A percentile compares a stretch with the other conserved stretches of the same genome.
phyloP scores from a whole-genome alignment of 2,797 vertebrate genomes.

The Sternotherus odoratus region DNA sequence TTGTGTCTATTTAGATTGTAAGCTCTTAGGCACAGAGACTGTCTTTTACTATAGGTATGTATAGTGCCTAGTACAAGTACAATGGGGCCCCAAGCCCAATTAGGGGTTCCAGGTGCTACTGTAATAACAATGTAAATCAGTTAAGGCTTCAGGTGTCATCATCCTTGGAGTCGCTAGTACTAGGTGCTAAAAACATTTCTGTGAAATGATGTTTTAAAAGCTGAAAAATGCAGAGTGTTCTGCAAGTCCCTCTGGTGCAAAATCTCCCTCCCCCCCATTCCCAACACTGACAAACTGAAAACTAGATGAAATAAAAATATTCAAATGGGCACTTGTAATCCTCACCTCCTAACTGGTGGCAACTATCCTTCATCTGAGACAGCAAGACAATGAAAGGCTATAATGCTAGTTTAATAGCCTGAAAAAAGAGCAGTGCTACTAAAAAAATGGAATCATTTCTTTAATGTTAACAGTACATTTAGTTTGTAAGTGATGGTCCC shows the following conservation, averaged over 20 bases:
- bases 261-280: neutral
- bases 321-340: constrained; percentile 19
- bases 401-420: constrained; percentile 59
- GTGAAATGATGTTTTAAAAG: neutral
- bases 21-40: neutral
- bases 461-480: constrained; percentile 73
- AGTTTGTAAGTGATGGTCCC: constrained; percentile 61
- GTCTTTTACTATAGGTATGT: neutral
- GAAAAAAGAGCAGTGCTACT: constrained; percentile 55
- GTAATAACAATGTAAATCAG: neutral
- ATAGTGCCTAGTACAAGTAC: neutral
- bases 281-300: neutral
- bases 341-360: constrained; percentile 57
- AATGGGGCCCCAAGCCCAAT: neutral
- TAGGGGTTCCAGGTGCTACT: neutral
- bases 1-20: neutral
- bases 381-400: constrained; percentile 54
- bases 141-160: neutral
- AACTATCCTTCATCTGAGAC: constrained; percentile 40
- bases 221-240: neutral
- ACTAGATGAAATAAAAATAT: constrained; percentile 19
- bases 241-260: neutral
- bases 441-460: constrained; percentile 55
- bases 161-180: neutral
- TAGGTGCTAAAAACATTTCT: neutral